These are phyloP conservation scores for Adela reaumurella DNA, from an alignment of 2,888 invertebrate species.

Conservation along the genomic window DNA sequence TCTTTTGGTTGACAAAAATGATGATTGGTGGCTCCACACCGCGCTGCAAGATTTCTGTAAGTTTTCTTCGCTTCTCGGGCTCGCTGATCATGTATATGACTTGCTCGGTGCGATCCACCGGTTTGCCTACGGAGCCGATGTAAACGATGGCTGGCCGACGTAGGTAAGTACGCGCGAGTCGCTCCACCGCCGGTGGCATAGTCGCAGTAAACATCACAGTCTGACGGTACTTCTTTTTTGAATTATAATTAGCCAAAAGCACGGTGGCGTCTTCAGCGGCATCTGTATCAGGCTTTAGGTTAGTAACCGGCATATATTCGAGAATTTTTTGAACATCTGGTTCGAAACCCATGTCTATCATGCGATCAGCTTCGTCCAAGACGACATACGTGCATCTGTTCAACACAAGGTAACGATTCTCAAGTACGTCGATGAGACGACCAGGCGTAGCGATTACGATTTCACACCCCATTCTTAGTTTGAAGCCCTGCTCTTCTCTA, in stretches of 20 bases:
- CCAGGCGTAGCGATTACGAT: conserved; percentile 99
- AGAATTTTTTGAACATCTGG: conserved; percentile 97
- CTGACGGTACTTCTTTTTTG: conserved; percentile 96
- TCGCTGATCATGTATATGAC: conserved; percentile 94
- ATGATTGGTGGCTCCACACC: conserved; percentile 97
- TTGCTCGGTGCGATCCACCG: conserved; percentile 97
- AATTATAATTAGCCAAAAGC: conserved; percentile 88
- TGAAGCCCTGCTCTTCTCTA: conserved; percentile 97
- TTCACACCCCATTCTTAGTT: conserved; percentile 95
- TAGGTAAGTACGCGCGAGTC: conserved; percentile 90
- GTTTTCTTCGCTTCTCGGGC: conserved; percentile 92
- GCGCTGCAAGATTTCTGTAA: conserved; percentile 84
- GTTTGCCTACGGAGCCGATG: conserved; percentile 95
- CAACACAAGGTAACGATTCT: conserved; percentile 94
- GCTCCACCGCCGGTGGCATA: conserved; percentile 97
- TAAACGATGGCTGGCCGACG: conserved; percentile 96
- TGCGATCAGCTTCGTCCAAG: conserved; percentile 94
- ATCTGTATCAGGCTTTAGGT: conserved; percentile 96
- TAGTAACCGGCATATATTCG: conserved; percentile 96
- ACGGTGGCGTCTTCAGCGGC: conserved; percentile 94
- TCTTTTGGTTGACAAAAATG: conserved; percentile 99
- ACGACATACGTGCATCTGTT: conserved; percentile 98
- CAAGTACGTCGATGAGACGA: conserved; percentile 96
- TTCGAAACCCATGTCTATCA: conserved; percentile 99
- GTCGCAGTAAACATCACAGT: conserved; percentile 99